Evolutionary conservation across 2,113 vertebrate genomes (phyloP), one percentile per base, ranked within the genome.

Genomic region (Pyrgilauda ruficollis): DNA sequence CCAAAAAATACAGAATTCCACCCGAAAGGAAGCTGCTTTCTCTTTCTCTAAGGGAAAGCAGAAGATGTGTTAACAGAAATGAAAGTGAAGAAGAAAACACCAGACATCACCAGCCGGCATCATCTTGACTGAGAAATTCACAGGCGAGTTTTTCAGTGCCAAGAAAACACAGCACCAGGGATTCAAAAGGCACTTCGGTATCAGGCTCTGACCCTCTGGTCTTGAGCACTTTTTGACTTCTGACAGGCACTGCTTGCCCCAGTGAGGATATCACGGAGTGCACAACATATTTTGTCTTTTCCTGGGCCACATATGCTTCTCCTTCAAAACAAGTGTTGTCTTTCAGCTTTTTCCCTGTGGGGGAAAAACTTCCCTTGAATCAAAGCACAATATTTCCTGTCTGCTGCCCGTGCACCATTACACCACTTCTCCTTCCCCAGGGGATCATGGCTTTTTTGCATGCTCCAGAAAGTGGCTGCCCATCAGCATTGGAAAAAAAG

Each of bases 1-100:
- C 81, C 94, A 95, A 95, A 93, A 96, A 96, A 63, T n/a, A 89
- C 91, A 84, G 68, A 87, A 64, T 81, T 88, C 72, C 69, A 88
- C 91, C 81, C 52, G 20, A 61, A 85, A 90, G 90, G 92, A 95
- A 97, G 73, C 78, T 28, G 77, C 39, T 41, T 41, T 41, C 39
- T 41, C 39, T 41, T 41, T 41, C 76, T 93, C 81, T 79, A 43
- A 97, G 84, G 63, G 31, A 87, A 75, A 35, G 58, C 87, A 96
- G 78, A 85, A 82, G 66, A 92, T 77, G 53, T 88, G 91, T 91
- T 84, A 96, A 94, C 72, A 87, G 79, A 76, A 66, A 87, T 56
- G 49, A 85, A 73, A 78, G 80, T 62, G 77, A 66, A 76, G 90
- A 93, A 80, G 79, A 92, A 94, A 96, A 91, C 82, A 96, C 87